Evolutionary conservation across 1,140 invertebrate species (phyloP).

Genomic region (Pemphigus obesinymphae): DNA sequence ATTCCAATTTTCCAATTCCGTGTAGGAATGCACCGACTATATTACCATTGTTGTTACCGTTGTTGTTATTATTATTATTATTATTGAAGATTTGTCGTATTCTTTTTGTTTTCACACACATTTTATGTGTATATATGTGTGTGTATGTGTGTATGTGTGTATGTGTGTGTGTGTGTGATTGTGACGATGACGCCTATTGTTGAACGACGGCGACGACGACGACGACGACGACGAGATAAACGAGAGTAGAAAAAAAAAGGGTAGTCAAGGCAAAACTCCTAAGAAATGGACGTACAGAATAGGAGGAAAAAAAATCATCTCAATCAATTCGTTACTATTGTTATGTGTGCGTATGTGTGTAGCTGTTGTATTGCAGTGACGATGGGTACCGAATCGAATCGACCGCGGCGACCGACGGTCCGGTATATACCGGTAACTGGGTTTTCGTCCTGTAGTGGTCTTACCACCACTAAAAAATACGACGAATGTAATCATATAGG

Average conservation of each 20-base stretch:
- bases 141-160: not conserved
- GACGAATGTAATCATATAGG: too few species aligned
- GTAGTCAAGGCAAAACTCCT: constrained; percentile 28
- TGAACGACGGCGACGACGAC: not conserved
- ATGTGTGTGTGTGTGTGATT: not conserved
- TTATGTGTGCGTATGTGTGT: not conserved
- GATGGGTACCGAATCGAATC: constrained; percentile 34
- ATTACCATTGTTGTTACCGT: not conserved
- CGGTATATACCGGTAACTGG: not conserved
- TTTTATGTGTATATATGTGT: not conserved
- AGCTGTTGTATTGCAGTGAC: not conserved
- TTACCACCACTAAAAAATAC: not conserved
- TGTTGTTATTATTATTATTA: not conserved
- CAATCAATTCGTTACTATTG: constrained; percentile 35
- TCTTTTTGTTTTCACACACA: constrained; percentile 30
- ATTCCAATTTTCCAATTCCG: constrained; percentile 36
- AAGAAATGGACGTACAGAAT: not conserved
- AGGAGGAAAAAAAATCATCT: constrained; percentile 21
- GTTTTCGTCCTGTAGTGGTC: not conserved
- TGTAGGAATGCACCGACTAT: constrained; percentile 26
- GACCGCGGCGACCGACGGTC: not conserved
- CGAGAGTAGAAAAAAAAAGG: constrained; percentile 27
- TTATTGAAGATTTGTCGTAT: constrained; percentile 25
- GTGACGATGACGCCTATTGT: constrained; percentile 31
- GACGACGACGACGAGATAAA: constrained; percentile 15